Evolutionary conservation across 2,797 vertebrate species (phyloP), one percentile per base, ranked within the genome.

Genomic region (Epinephelus awoara): DNA sequence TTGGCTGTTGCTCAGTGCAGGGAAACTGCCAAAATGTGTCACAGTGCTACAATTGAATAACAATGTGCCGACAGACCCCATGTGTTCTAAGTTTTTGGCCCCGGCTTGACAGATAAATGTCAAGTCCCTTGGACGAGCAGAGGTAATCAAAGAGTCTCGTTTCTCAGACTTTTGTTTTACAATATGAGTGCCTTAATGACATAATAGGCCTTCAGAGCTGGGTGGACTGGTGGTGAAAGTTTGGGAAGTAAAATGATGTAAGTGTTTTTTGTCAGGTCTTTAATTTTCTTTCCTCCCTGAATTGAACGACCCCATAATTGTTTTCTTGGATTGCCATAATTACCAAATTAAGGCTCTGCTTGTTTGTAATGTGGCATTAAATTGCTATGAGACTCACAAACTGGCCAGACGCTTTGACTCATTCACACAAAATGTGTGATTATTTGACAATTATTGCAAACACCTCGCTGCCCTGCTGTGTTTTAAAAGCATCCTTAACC

Each of bases 1-100:
- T 86, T 87, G 81, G 89, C 89, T 85, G 65, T 87, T 80, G 85
- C 82, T 86, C 82, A 87, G 84, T 10, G 56, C 79, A 77, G 88
- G 91, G 87, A 85, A 92, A 81, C 71, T 87, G 92, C 93, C 93
- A 93, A 81, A 88, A 92, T 89, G 87, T 93, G 93, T 94, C 92
- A 93, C 90, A 76, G 82, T 10, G 79, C 86, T 89, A 77, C 90
- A 88, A 79, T 71, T 83, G 86, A 89, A 87, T 76, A 89, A 90
- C 85, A 89, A 80, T 91, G 86, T 83, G 83, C 85, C 80, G 76
- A 80, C 83, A 68, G 86, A 90, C 83, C 84, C 83, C 77, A 75
- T 85, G 80, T 78, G 83, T 70, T 86, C 78, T 4, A 49, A 64
- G 68, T 54, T 93, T 82, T 84, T 94, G 94, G 88, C 91, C 73